These are phyloP conservation scores for Trichogramma dendrolimi DNA, from an alignment of 2,888 invertebrate genomes.

Conservation along the genomic window DNA sequence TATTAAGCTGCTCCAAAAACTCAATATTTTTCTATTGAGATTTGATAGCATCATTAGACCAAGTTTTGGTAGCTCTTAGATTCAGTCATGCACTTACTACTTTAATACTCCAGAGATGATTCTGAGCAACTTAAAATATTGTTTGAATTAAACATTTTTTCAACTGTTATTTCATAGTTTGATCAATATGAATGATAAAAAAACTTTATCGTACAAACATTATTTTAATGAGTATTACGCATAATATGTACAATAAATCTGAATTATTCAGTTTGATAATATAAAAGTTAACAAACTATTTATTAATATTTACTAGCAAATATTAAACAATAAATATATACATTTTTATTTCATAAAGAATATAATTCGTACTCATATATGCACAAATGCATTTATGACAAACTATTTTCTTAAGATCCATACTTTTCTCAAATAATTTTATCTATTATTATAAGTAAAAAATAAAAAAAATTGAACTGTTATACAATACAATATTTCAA, in stretches of 20 bases:
- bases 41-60: no score
- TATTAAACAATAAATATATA: no score
- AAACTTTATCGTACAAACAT: slow-evolving; percentile 1
- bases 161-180: not conserved
- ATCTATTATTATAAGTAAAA: not conserved
- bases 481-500: slow-evolving; percentile 22
- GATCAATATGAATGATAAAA: no score
- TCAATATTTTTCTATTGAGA: no score
- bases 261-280: slow-evolving; percentile 19
- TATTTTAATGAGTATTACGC: slow-evolving; percentile 36
- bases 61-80: no score
- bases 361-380: no score
- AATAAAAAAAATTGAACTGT: slow-evolving; percentile 23
- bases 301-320: no score
- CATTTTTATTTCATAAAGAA: no score
- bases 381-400: no score
- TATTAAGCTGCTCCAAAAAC: no score
- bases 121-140: slow-evolving; percentile 6
- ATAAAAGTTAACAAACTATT: slow-evolving; percentile 4
- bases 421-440: slow-evolving; percentile 6
- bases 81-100: no score
- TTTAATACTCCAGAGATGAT: not conserved
- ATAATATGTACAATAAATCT: slow-evolving; percentile 32
- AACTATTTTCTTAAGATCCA: slow-evolving; percentile 1
- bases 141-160: slow-evolving; percentile 2